These are phyloP conservation scores for Brachyptera putata DNA, from an alignment of 2,888 invertebrate species.

Conservation along the genomic window DNA sequence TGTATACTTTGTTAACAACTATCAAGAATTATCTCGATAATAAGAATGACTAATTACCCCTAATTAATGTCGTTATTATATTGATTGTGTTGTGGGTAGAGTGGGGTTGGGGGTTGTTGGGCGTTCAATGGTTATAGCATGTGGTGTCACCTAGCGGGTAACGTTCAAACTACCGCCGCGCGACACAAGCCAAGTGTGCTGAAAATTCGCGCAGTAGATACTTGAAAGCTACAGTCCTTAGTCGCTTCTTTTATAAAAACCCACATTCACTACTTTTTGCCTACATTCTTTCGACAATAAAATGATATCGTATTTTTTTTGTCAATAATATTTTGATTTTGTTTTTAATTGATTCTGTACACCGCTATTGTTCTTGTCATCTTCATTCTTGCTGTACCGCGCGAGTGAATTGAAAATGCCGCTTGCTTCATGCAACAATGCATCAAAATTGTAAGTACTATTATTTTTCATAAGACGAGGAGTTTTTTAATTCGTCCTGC, in stretches of 20 bases:
- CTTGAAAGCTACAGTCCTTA: neutral
- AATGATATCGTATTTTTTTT: neutral
- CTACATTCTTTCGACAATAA: slow-evolving; percentile 4
- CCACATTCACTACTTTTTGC: neutral
- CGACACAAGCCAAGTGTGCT: neutral
- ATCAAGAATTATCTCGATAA: too few species aligned
- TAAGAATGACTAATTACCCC: too few species aligned
- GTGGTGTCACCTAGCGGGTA: slow-evolving; percentile 26
- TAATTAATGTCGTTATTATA: too few species aligned
- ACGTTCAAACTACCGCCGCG: neutral
- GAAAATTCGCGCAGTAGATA: slow-evolving; percentile 5
- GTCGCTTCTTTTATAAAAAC: slow-evolving; percentile 4
- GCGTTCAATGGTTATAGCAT: slow-evolving; percentile 8
- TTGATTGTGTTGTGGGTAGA: too few species aligned
- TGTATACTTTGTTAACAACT: too few species aligned
- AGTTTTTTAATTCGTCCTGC: too few species aligned
- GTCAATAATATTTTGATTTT: slow-evolving; percentile 1
- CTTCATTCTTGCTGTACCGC: too few species aligned
- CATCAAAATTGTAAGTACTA: slow-evolving; percentile 9
- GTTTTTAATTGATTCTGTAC: slow-evolving; percentile 1
- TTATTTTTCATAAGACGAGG: too few species aligned
- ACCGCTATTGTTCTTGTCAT: too few species aligned
- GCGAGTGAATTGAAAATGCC: too few species aligned
- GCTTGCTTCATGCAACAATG: neutral
- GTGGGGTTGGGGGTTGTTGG: too few species aligned